Percentiles rank a stretch among this genome's conserved stretches.
These are phyloP conservation scores for Scolanthus callimorphus DNA, from an alignment of 92 coral and sea anemone genomes.

Conservation along the genomic window DNA sequence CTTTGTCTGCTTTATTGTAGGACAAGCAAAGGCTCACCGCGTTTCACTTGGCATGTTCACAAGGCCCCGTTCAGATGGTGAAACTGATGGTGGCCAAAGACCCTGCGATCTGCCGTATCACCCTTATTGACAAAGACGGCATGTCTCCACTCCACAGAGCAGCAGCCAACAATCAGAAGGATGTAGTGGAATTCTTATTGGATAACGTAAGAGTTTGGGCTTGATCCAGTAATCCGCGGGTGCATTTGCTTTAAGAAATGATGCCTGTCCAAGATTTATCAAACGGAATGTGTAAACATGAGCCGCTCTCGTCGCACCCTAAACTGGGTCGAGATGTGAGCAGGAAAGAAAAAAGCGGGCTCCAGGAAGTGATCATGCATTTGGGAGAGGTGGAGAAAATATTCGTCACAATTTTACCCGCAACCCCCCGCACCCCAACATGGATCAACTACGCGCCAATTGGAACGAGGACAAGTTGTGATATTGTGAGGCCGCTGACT, in stretches of 20 bases:
- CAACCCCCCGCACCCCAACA: no score
- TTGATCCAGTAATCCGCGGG: not conserved
- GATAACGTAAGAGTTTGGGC: conserved; percentile 59
- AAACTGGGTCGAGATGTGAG: no score
- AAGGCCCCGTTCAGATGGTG: conserved; percentile 49
- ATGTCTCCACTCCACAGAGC: conserved; percentile 56
- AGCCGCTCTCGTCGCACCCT: not conserved
- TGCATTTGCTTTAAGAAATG: not conserved
- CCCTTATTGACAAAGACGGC: conserved; percentile 53
- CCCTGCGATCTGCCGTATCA: conserved; percentile 52
- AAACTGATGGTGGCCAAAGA: conserved; percentile 39
- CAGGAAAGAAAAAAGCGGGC: no score
- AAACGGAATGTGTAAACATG: not conserved
- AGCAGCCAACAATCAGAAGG: conserved; percentile 47
- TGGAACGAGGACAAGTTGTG: no score
- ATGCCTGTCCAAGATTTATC: not conserved
- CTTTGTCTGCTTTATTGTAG: conserved; percentile 10
- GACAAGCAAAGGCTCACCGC: conserved; percentile 39
- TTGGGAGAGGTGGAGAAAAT: no score
- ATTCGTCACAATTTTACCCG: no score
- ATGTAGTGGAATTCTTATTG: conserved; percentile 38
- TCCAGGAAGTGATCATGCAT: no score
- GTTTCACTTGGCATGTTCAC: conserved; percentile 57
- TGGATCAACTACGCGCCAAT: no score
- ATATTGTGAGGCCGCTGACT: no score